Evolutionary conservation across 2,797 vertebrate genomes (phyloP).

Genomic region (Ptychobarbus kaznakovi): DNA sequence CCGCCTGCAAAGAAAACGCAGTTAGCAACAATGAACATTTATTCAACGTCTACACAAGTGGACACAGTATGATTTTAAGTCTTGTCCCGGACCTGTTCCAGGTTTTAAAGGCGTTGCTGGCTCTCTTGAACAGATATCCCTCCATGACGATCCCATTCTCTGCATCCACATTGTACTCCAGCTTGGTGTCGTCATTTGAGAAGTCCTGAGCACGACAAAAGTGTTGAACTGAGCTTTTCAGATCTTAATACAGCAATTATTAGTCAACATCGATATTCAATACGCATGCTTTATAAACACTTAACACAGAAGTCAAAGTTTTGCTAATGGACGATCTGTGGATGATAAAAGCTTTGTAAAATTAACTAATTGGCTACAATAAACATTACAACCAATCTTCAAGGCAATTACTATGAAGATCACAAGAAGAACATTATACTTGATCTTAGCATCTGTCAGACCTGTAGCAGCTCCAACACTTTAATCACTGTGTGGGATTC

Average conservation of each 20-base stretch:
- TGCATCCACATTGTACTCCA: slow-evolving; percentile 95
- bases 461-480: not conserved
- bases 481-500: not conserved
- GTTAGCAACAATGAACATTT: not conserved
- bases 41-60: not conserved
- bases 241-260: not conserved
- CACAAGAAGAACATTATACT: not conserved
- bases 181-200: slow-evolving; percentile 93
- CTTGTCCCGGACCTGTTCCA: slow-evolving; percentile 90
- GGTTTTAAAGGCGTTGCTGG: slow-evolving; percentile 99
- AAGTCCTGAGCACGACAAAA: slow-evolving; percentile 82
- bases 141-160: slow-evolving; percentile 97
- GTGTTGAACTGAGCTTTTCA: not conserved
- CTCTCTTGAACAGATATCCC: slow-evolving; percentile 97
- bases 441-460: not conserved
- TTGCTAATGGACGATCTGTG: not conserved
- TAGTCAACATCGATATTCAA: not conserved
- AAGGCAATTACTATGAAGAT: not conserved
- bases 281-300: not conserved
- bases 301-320: not conserved
- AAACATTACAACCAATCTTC: not conserved
- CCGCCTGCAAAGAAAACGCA: slow-evolving; percentile 82
- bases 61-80: too few relatives aligned
- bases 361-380: not conserved
- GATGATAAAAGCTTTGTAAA: not conserved